Base-by-base conservation (phyloP, 1,140 invertebrate genomes). In the Drosophila lacteicornis region DNA sequence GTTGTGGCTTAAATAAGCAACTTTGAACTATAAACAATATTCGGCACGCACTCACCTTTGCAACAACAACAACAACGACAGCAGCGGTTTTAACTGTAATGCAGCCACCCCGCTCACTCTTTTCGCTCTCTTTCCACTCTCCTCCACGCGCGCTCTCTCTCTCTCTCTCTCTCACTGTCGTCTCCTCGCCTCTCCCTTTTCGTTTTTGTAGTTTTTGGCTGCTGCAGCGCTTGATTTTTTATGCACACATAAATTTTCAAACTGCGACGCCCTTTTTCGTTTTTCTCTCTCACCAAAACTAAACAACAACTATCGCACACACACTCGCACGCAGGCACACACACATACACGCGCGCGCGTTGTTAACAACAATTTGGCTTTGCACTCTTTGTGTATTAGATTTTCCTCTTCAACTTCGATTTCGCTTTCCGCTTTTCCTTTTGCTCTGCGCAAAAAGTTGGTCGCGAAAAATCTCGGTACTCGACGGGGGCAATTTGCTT, bases 21-120 rank as follows among this genome's bases (percentile, higher is more conserved):
- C 8, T 68, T 19, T 43, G 62, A 51, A 67, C 45, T 60, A 80
- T 76, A 80, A 83, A 87, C 83, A 87, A 88, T 88, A 67, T 83
- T 86, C 82, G 79, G 80, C 80, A 86, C 80, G 76, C 70, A 87
- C 84, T 88, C 53, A 86, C 83, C 82, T 86, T 75, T 86, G 68
- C 47, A 75, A 61, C 68, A 75, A 75, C 59, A 61, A 68, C 12
- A 50, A 45, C 9, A 17, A 66, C 19, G 36, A 13, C 36, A 38
- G 36, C 50, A 51, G 53, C 53, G 19, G 62, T 45, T 62, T 36
- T 62, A 33, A n/a, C 42, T 27, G 68, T 68, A 56, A 22, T 61
- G 69, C 69, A 70, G 43, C 69, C 51, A 65, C 51, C 59, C 73
- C 42, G 25, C 45, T 46, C 22, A 25, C 25, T 55, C 33, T 40